These are phyloP conservation scores for Calypte anna DNA, from an alignment of 2,113 vertebrate species.

Conservation along the genomic window DNA sequence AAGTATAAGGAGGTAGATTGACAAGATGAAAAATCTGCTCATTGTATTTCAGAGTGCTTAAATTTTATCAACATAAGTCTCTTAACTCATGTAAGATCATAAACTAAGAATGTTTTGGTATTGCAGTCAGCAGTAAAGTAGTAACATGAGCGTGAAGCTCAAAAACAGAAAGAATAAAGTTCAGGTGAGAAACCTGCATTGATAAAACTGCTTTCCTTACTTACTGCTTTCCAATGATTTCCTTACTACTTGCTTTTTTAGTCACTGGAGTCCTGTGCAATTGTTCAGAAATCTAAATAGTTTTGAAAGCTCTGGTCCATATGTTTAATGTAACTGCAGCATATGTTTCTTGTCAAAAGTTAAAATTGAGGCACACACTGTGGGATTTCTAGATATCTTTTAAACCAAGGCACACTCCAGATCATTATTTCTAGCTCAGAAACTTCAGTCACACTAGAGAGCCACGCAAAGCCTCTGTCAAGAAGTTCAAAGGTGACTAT, in stretches of 20 bases:
- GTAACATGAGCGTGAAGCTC: background rate
- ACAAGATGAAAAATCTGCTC: background rate
- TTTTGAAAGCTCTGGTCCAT: background rate
- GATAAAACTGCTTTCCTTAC: background rate
- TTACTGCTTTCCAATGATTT: background rate
- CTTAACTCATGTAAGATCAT: background rate
- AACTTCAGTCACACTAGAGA: background rate
- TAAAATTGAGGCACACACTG: background rate
- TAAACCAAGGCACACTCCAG: background rate
- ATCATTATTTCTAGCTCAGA: background rate
- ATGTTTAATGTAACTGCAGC: background rate
- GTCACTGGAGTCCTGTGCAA: background rate
- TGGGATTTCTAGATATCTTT: background rate
- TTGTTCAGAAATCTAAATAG: background rate
- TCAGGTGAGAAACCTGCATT: background rate
- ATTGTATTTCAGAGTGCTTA: background rate
- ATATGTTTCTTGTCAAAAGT: background rate
- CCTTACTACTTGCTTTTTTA: background rate
- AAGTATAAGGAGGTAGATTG: background rate
- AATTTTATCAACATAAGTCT: background rate
- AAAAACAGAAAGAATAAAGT: background rate
- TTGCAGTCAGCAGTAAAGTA: background rate
- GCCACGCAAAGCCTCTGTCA: background rate
- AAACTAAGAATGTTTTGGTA: background rate
- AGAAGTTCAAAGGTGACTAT: background rate